These are phyloP conservation scores for Pyrochroa serraticornis DNA, from an alignment of 2,888 invertebrate species.

Conservation along the genomic window DNA sequence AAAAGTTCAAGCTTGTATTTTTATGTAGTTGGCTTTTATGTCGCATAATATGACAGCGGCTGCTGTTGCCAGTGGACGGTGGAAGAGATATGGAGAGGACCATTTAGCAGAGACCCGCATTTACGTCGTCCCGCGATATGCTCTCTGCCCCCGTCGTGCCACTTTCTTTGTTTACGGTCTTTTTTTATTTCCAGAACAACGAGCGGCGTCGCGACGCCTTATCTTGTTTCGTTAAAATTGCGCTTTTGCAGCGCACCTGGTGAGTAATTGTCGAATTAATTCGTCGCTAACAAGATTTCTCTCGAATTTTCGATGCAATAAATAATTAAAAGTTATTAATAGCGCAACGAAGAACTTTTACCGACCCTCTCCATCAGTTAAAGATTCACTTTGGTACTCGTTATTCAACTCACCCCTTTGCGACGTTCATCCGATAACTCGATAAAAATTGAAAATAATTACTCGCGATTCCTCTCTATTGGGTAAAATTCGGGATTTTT, in stretches of 20 bases:
- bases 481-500: conserved; percentile 18
- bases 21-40: conserved; percentile 31
- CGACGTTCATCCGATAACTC: conserved; percentile 31
- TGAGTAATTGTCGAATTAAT: background rate
- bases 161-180: conserved; percentile 23
- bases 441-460: conserved; percentile 35
- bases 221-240: conserved; percentile 5
- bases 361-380: conserved; percentile 25
- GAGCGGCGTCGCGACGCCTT: conserved; percentile 10
- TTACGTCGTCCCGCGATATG: conserved; percentile 19
- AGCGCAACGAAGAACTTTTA: conserved; percentile 24
- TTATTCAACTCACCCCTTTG: conserved; percentile 34
- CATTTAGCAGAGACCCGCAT: conserved; percentile 23
- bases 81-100: conserved; percentile 22
- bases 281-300: background rate
- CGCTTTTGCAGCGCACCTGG: no score
- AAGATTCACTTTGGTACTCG: conserved; percentile 27
- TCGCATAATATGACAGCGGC: conserved; percentile 30
- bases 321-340: conserved; percentile 33
- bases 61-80: conserved; percentile 28
- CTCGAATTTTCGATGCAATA: background rate
- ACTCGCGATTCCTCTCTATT: conserved; percentile 12
- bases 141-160: conserved; percentile 17
- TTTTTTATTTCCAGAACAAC: conserved; percentile 14
- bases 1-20: conserved; percentile 34